Evolutionary conservation across 2,888 invertebrate genomes (phyloP).

Genomic region (Caenorhabditis sinica): DNA sequence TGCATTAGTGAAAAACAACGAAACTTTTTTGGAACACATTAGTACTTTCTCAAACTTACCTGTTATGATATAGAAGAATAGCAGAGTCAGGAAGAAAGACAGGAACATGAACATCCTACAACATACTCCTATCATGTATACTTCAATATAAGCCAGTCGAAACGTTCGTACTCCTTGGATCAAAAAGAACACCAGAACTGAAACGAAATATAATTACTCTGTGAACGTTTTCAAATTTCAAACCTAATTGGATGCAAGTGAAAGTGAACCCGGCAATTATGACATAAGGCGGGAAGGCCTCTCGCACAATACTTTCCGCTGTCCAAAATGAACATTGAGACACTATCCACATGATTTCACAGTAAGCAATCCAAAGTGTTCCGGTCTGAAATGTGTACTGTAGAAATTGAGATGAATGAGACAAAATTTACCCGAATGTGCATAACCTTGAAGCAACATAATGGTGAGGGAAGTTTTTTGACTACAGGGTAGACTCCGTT

Average conservation of each 20-base stretch:
- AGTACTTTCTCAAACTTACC: constrained; percentile 16
- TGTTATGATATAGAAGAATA: constrained; percentile 58
- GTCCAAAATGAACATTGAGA: constrained; percentile 74
- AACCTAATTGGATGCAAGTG: constrained; percentile 68
- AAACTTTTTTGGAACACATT: too few relatives aligned
- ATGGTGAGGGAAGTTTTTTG: constrained; percentile 68
- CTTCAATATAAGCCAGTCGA: constrained; percentile 56
- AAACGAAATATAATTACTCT: constrained; percentile 11
- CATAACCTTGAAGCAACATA: constrained; percentile 76
- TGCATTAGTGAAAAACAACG: too few relatives aligned
- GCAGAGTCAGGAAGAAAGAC: constrained; percentile 50
- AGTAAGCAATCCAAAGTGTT: constrained; percentile 74
- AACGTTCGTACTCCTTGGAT: constrained; percentile 64
- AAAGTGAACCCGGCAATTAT: constrained; percentile 68
- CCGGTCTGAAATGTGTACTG: constrained; percentile 67
- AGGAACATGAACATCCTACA: constrained; percentile 58
- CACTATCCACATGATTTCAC: constrained; percentile 77
- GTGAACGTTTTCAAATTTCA: not conserved
- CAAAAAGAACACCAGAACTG: constrained; percentile 54
- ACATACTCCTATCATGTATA: constrained; percentile 63
- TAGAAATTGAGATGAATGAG: not conserved
- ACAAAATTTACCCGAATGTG: constrained; percentile 64
- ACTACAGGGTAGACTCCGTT: constrained; percentile 70
- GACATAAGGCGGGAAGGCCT: constrained; percentile 61
- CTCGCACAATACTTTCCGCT: constrained; percentile 68